Conservation (phyloP, 1,140 invertebrate genomes). For the Diuraphis noxia region DNA sequence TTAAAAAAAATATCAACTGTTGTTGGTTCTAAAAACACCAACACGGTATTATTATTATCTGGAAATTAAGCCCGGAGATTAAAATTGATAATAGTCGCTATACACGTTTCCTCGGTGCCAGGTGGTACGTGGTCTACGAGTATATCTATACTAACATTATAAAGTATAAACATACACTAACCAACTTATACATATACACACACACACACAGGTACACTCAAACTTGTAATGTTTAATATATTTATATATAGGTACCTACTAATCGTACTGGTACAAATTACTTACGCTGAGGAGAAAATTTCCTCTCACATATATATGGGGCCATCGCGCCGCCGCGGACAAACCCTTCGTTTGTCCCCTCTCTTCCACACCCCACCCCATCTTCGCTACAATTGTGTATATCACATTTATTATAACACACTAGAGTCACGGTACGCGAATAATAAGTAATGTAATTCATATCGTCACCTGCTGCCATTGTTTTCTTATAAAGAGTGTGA, state of each 20-base stretch:
- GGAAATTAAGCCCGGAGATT: neutral
- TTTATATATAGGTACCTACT: neutral
- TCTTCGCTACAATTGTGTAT: neutral
- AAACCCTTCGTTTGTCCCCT: neutral
- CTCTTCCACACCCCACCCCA: too few relatives aligned
- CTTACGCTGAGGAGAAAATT: neutral
- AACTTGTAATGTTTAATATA: neutral
- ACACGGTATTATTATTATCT: neutral
- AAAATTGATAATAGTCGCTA: neutral
- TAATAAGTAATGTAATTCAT: neutral
- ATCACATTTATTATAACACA: neutral
- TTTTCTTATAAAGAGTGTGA: neutral
- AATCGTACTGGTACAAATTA: neutral
- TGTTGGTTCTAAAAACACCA: neutral
- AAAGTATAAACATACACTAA: neutral
- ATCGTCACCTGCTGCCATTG: neutral
- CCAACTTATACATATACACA: too few relatives aligned
- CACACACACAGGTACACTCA: neutral
- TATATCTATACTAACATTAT: neutral
- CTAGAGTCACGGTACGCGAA: neutral
- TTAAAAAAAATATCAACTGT: too few relatives aligned
- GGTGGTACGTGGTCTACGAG: neutral
- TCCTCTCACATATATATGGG: neutral
- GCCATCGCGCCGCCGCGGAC: neutral
- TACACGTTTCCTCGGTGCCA: neutral